Evolutionary conservation across 2,113 vertebrate species (phyloP), one percentile per base, ranked within the genome.

Genomic region (Pachycephala philippinensis): DNA sequence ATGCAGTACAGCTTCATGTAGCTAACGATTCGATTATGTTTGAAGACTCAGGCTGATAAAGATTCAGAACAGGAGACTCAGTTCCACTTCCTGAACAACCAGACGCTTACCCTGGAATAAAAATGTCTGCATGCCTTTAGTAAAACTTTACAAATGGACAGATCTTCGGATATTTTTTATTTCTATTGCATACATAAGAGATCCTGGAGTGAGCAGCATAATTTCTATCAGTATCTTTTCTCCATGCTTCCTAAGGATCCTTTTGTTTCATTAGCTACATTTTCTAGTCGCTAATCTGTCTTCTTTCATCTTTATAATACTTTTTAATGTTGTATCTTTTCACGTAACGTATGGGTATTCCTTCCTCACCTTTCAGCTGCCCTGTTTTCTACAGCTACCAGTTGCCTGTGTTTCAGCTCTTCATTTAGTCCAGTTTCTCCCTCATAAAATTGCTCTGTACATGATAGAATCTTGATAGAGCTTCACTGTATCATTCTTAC

Each of bases 261-360:
- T 22, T 85, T 76, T 79, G 9, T 79, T 93, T 79, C 10, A n/a
- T 52, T 40, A 49, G 9, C 28, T 57, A 15, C 4, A 3, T 68
- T 75, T 93, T 65, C 35, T 45, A 59, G 24, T 61, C 13, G 11
- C 37, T 44, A 49, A 33, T 57, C 26, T 56, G 9, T 47, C 66
- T 77, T 74, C 5, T 74, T 77, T n/a, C 5, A 0, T 65, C 26
- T 31, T 20, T 79, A 0, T 79, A 28, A 27, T 42, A 11, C 19
- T 15, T 79, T 84, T 8, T 45, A 33, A 0, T 61, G 24, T 54
- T 77, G 5, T 71, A 5, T 71, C 4, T 0, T 63, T 71, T 39
- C n/a, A 21, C 4, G 61, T 53, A 13, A 13, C 0, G 0, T 49
- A 15, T 14, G 21, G 7, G 0, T 89, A 7, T 82, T 74, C 24